Conservation (phyloP, 2,113 vertebrate genomes). For the Jaculus jaculus region DNA sequence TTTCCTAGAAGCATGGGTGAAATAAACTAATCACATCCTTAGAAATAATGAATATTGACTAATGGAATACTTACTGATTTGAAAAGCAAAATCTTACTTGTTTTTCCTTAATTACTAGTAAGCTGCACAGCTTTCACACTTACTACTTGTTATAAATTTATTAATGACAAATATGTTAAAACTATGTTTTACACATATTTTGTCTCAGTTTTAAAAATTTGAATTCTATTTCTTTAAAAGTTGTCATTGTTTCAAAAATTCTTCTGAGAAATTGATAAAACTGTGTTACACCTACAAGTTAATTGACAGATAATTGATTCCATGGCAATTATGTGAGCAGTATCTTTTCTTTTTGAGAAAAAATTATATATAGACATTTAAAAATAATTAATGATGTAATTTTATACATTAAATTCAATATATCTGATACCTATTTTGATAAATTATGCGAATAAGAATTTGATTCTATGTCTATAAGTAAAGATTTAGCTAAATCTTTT, state of each 20-base stretch:
- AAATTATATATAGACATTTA: neutral
- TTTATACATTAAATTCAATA: neutral
- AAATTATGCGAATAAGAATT: neutral
- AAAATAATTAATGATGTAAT: neutral
- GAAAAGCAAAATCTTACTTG: neutral
- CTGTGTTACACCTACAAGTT: neutral
- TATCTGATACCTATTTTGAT: neutral
- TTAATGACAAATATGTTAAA: neutral
- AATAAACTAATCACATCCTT: neutral
- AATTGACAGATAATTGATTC: neutral
- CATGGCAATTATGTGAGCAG: neutral
- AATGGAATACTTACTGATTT: neutral
- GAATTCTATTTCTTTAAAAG: neutral
- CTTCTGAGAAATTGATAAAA: neutral
- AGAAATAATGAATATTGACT: neutral
- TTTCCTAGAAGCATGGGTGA: neutral
- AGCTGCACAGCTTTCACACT: neutral
- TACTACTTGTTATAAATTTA: neutral
- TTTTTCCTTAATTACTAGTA: neutral
- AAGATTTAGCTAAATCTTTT: neutral
- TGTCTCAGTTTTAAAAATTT: neutral
- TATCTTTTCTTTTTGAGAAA: neutral
- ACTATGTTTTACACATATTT: neutral
- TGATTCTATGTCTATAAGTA: neutral
- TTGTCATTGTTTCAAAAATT: neutral